These are phyloP conservation scores for Kryphioiulus occultus DNA, from an alignment of 2,888 invertebrate genomes.

Conservation along the genomic window DNA sequence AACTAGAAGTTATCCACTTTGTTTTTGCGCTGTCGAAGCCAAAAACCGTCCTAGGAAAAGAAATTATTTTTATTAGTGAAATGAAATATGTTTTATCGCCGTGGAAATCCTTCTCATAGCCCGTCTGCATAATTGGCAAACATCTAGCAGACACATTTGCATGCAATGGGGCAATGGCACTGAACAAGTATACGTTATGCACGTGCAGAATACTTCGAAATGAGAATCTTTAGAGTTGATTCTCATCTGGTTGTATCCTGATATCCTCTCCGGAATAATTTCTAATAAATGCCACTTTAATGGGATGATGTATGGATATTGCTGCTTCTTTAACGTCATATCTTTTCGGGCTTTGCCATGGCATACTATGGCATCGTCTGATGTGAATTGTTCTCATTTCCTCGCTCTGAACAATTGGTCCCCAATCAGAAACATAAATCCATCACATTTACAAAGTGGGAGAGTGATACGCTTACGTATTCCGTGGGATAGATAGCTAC, in stretches of 20 bases:
- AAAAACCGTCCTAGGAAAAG: neutral
- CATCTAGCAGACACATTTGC: neutral
- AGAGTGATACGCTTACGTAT: conserved; percentile 5
- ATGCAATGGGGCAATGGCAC: neutral
- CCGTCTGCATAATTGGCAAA: neutral
- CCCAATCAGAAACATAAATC: conserved; percentile 5
- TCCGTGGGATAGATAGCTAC: neutral
- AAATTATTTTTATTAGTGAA: conserved; percentile 5
- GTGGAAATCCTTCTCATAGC: neutral
- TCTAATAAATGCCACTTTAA: conserved; percentile 5
- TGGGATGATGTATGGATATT: conserved; percentile 5
- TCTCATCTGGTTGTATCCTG: neutral
- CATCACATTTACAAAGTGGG: neutral
- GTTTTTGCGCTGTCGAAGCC: neutral
- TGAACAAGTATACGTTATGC: too few relatives aligned
- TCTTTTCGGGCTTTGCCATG: neutral
- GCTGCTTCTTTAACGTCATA: neutral
- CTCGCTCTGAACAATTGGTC: neutral
- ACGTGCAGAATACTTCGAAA: neutral
- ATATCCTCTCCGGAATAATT: conserved; percentile 5
- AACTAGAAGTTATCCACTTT: neutral
- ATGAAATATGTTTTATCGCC: conserved; percentile 3
- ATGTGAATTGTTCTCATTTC: neutral
- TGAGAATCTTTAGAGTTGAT: neutral
- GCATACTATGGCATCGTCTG: too few relatives aligned